Conservation (phyloP, 2,888 invertebrate species). For the Hirtodrosophila confusa region DNA sequence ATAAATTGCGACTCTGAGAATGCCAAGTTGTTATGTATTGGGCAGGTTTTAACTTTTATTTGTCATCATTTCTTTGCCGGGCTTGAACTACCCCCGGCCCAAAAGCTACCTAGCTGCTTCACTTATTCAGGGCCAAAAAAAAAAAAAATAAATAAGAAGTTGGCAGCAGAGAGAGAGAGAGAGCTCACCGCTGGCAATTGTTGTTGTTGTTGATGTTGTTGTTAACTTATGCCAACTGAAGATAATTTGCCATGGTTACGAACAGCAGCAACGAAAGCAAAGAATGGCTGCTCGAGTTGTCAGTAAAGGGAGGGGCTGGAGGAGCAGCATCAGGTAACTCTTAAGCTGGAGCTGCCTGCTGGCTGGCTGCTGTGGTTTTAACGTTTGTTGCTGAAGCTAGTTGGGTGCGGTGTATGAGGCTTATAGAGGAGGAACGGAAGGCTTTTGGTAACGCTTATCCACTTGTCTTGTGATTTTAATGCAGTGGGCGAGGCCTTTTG, state of each 20-base stretch:
- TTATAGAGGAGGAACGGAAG: neutral
- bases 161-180: slow-evolving; percentile 24
- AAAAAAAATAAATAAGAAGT: slow-evolving; percentile 52
- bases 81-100: slow-evolving; percentile 3
- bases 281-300: slow-evolving; percentile 41
- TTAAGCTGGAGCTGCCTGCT: slow-evolving; percentile 64
- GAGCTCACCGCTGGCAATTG: slow-evolving; percentile 39
- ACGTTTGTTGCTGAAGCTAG: slow-evolving; percentile 68
- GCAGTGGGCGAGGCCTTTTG: slow-evolving; percentile 67
- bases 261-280: slow-evolving; percentile 62
- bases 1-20: slow-evolving; percentile 12
- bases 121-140: slow-evolving; percentile 45
- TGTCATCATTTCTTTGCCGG: slow-evolving; percentile 45
- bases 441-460: slow-evolving; percentile 77
- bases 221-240: slow-evolving; percentile 77
- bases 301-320: slow-evolving; percentile 2
- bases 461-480: slow-evolving; percentile 79
- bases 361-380: slow-evolving; percentile 61
- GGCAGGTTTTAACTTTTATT: slow-evolving; percentile 56
- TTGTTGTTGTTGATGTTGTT: slow-evolving; percentile 52
- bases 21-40: slow-evolving; percentile 23
- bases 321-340: slow-evolving; percentile 69
- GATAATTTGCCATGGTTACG: slow-evolving; percentile 77
- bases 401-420: slow-evolving; percentile 28
- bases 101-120: slow-evolving; percentile 14